phyloP scores from a whole-genome alignment of 2,797 vertebrate species.

The Oceanodroma leucorhoa region DNA sequence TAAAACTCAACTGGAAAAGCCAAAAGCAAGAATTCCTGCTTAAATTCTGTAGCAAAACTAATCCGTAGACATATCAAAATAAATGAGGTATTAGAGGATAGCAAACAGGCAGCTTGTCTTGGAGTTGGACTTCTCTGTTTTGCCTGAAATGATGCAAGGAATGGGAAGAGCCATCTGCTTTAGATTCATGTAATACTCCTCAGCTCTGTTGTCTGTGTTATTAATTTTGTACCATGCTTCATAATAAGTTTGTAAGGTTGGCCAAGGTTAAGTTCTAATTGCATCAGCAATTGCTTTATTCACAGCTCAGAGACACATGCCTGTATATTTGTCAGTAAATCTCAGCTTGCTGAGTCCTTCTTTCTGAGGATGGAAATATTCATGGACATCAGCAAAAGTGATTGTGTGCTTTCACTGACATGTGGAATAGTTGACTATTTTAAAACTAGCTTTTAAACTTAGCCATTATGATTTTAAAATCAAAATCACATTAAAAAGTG shows the following conservation, averaged over 20 bases:
- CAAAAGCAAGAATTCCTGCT: neutral
- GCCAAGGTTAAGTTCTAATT: conserved; percentile 44
- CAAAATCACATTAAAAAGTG: neutral
- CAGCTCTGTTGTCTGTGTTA: neutral
- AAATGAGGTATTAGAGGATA: neutral
- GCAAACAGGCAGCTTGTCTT: neutral
- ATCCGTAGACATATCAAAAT: neutral
- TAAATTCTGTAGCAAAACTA: neutral
- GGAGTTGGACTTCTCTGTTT: neutral
- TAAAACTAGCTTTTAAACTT: neutral
- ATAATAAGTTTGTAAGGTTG: conserved; percentile 11
- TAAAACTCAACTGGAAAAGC: neutral
- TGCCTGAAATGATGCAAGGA: conserved; percentile 4
- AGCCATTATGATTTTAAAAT: neutral
- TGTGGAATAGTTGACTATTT: neutral
- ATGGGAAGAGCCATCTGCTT: conserved; percentile 5
- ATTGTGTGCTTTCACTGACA: neutral
- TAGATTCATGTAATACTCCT: neutral
- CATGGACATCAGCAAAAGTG: neutral
- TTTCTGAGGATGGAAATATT: neutral
- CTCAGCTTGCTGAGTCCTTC: neutral
- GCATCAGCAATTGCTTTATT: conserved; percentile 31
- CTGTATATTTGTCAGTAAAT: neutral
- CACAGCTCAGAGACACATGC: neutral
- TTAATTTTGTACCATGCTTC: conserved; percentile 1